Conservation (phyloP, 2,113 vertebrate species). For the Phalacrocorax pelagicus region DNA sequence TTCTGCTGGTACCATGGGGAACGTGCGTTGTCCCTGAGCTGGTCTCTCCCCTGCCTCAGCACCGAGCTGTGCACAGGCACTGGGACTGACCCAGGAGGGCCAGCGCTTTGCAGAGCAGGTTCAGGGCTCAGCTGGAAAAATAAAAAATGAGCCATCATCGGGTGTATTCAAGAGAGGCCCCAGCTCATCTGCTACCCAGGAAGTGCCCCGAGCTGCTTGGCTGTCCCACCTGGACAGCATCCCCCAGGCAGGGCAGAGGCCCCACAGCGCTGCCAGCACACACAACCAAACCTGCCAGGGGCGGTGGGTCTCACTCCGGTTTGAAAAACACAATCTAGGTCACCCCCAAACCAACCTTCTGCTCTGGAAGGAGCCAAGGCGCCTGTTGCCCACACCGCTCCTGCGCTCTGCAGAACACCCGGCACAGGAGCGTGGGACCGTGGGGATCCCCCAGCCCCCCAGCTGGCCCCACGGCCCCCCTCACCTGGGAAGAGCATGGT, state of each 20-base stretch:
- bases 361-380: not conserved
- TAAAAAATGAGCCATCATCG: not conserved
- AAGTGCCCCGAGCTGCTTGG: not conserved
- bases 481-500: slow-evolving; percentile 94
- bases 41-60: not conserved
- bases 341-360: not conserved
- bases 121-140: not conserved
- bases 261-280: not conserved
- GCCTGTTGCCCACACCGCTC: not conserved
- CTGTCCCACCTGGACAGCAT: not conserved
- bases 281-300: not conserved
- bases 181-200: accelerated
- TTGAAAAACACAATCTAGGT: not conserved
- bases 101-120: not conserved
- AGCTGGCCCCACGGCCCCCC: not conserved
- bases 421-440: accelerated
- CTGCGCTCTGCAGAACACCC: not conserved
- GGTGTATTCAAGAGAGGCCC: not conserved
- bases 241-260: not conserved
- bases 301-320: accelerated
- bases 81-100: no score
- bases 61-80: not conserved
- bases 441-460: no score
- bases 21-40: accelerated
- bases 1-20: accelerated